Evolutionary conservation across 2,888 invertebrate genomes (phyloP), one percentile per base, ranked within the genome.

Genomic region (Pachliopta kotzebuea): DNA sequence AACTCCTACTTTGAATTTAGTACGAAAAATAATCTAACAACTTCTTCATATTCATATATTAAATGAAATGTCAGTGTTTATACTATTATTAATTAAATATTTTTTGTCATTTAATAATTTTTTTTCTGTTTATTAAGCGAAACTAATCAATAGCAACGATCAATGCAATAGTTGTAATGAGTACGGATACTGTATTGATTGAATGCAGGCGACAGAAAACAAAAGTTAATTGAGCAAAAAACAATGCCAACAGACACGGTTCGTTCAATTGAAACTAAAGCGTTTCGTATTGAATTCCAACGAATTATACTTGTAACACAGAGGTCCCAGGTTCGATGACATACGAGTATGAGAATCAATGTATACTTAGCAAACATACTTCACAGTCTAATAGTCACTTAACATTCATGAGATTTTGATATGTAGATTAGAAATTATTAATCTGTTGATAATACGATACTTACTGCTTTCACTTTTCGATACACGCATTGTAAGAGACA

Each of bases 401-500:
- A 37, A 37, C 37, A 37, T 37, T 37, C 1, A 37, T 14, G 14
- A 37, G 14, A 31, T 2, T 31, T 11, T 31, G 31, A 31, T 31
- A 31, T 11, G 29, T 29, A 29, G 7, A 29, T 9, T 9, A 29
- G 1, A 6, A 65, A 59, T 64, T 59, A n/a, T 56, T 53, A 67
- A 63, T 63, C 56, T 56, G 67, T 60, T 56, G 57, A 61, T 66
- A 62, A 68, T 70, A 70, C 67, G 67, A 75, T 88, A 94, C 94
- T 94, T 84, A 95, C 95, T 56, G 95, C 96, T 92, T 95, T 94
- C 92, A 95, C 95, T 93, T 95, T 95, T 74, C 94, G 92, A 88
- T 96, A 96, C 70, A 96, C 95, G 85, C 96, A 96, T 81, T 96
- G 96, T 75, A 96, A 92, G 67, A 96, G 90, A 76, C 96, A 96